phyloP scores from a whole-genome alignment of 2,113 vertebrate species.

The Trogon melanurus region DNA sequence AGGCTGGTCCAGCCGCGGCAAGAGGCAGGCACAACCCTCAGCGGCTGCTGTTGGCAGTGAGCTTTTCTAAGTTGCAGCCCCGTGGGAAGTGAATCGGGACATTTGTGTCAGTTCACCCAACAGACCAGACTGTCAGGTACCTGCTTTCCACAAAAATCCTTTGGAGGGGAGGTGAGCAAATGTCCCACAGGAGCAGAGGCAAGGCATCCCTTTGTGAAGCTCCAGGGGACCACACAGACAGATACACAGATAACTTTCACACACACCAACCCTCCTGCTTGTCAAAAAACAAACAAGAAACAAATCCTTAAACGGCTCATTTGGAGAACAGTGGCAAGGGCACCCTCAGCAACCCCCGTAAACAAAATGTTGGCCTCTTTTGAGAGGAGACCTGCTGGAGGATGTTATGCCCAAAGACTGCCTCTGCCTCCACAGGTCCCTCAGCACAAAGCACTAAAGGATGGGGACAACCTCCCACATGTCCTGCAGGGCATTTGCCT shows the following conservation, averaged over 20 bases:
- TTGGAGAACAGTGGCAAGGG: not conserved
- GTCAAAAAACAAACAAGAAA: not conserved
- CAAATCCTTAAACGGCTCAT: not conserved
- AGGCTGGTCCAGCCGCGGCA: rapidly evolving
- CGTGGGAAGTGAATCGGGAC: rapidly evolving
- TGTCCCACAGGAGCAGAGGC: not conserved
- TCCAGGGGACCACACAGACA: rapidly evolving
- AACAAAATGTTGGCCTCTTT: not conserved
- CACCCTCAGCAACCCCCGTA: not conserved
- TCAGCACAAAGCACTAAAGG: not conserved
- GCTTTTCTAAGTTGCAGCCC: rapidly evolving
- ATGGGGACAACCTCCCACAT: not conserved
- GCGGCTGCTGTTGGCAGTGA: not conserved
- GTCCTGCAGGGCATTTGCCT: rapidly evolving
- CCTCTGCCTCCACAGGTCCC: not conserved
- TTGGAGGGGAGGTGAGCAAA: too few relatives aligned
- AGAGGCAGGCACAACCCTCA: not conserved
- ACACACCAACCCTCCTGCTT: not conserved
- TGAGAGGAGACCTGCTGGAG: not conserved
- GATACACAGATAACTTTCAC: not conserved
- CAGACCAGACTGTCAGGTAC: not conserved
- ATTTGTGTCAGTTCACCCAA: not conserved
- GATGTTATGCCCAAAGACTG: not conserved
- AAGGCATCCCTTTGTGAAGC: not conserved
- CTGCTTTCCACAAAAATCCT: not conserved